These are phyloP conservation scores for Drosophila jambulina DNA, from an alignment of 1,140 invertebrate genomes.

Conservation along the genomic window DNA sequence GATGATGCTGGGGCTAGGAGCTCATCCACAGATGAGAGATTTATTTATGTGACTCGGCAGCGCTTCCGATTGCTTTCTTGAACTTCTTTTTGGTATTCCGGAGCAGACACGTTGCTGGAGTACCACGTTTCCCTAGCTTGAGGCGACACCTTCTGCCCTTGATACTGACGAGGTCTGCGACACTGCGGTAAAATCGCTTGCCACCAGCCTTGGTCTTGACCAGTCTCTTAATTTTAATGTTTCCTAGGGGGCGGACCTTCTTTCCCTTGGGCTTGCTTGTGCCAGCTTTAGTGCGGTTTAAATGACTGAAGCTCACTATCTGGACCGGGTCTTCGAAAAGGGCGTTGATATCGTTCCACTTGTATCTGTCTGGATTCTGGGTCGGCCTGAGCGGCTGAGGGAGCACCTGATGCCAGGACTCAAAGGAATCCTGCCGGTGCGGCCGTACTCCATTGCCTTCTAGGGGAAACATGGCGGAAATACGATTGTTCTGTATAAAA, in stretches of 20 bases:
- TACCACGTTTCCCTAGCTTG: not conserved
- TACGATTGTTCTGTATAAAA: not conserved
- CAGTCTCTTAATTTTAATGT: not conserved
- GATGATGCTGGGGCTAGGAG: constrained; percentile 2
- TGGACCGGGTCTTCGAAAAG: not conserved
- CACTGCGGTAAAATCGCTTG: no score
- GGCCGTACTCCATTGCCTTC: not conserved
- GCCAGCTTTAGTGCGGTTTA: accelerated
- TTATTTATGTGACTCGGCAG: not conserved
- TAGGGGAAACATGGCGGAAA: not conserved
- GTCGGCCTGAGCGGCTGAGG: no score
- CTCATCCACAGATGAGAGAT: not conserved
- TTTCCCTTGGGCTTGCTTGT: not conserved
- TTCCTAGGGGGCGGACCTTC: accelerated
- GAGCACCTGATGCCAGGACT: not conserved
- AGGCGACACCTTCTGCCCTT: no score
- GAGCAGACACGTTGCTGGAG: no score
- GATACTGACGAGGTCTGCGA: accelerated
- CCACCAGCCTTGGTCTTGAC: not conserved
- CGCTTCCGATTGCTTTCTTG: not conserved
- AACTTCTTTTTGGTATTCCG: not conserved
- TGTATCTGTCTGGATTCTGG: not conserved
- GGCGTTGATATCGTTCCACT: not conserved
- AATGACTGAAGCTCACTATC: not conserved
- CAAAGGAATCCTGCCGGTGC: not conserved